These are phyloP conservation scores for Thaleichthys pacificus DNA, from an alignment of 2,797 vertebrate genomes.

Conservation along the genomic window DNA sequence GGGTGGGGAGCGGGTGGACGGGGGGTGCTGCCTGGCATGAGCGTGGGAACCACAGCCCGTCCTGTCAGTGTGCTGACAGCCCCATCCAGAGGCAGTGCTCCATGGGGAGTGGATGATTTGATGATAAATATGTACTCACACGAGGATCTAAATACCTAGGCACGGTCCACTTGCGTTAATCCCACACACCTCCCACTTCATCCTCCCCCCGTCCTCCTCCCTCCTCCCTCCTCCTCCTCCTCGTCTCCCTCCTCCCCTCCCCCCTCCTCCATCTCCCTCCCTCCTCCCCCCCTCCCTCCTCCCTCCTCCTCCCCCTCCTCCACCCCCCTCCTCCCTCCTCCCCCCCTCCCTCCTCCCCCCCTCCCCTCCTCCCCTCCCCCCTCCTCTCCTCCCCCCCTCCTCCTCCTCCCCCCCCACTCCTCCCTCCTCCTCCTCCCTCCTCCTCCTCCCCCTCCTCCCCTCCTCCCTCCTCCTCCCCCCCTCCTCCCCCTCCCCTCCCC, in stretches of 20 bases:
- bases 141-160: constrained; percentile 70
- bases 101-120: constrained; percentile 68
- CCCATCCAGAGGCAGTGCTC: constrained; percentile 61
- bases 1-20: constrained; percentile 35
- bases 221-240: too few species aligned
- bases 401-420: not conserved
- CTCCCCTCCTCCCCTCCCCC: constrained; percentile 21
- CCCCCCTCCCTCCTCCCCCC: constrained; percentile 52
- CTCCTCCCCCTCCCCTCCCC: constrained; percentile 21
- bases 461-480: constrained; percentile 50
- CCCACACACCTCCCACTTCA: constrained; percentile 31
- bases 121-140: constrained; percentile 73
- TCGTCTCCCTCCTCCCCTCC: too few species aligned
- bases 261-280: constrained; percentile 61
- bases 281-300: constrained; percentile 40
- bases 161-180: constrained; percentile 70
- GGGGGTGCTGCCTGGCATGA: constrained; percentile 57
- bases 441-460: constrained; percentile 26
- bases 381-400: constrained; percentile 52
- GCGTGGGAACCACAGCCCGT: constrained; percentile 61
- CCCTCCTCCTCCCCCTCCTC: constrained; percentile 51
- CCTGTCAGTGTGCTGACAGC: constrained; percentile 69
- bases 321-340: constrained; percentile 36
- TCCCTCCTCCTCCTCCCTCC: constrained; percentile 52
- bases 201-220: constrained; percentile 60